A percentile compares a stretch with the other conserved stretches of the same genome.
These are phyloP conservation scores for Latrodectus geometricus DNA, from an alignment of 1,140 invertebrate genomes.

Conservation along the genomic window DNA sequence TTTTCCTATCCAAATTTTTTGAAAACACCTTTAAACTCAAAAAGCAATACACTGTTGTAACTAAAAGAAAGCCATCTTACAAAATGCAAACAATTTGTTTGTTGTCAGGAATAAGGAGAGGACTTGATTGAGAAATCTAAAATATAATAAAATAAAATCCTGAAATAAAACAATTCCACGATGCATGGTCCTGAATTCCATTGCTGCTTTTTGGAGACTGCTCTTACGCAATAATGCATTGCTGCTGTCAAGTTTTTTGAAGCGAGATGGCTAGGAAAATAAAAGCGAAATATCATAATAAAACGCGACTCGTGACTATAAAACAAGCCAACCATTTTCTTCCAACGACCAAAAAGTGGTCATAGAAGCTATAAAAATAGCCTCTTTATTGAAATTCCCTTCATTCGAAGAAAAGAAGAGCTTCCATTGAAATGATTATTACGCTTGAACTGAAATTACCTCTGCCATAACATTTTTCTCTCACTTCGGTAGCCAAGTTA, in stretches of 20 bases:
- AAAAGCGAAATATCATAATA: slow-evolving; percentile 62
- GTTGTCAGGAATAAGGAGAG: slow-evolving; percentile 54
- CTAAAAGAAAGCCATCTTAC: neutral
- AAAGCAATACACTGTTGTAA: no score
- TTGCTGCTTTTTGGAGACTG: slow-evolving; percentile 44
- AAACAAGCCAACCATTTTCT: slow-evolving; percentile 57
- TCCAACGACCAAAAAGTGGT: slow-evolving; percentile 26
- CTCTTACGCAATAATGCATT: slow-evolving; percentile 54
- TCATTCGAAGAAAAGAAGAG: slow-evolving; percentile 48
- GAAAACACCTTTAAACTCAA: no score
- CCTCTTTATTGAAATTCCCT: slow-evolving; percentile 54
- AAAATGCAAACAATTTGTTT: slow-evolving; percentile 60
- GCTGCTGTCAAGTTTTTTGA: slow-evolving; percentile 60
- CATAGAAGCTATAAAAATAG: slow-evolving; percentile 56
- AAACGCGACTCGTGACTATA: slow-evolving; percentile 56
- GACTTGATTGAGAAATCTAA: slow-evolving; percentile 40
- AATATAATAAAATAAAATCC: slow-evolving; percentile 51
- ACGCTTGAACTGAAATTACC: slow-evolving; percentile 37
- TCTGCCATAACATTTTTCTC: neutral
- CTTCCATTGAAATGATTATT: slow-evolving; percentile 40
- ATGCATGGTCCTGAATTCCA: slow-evolving; percentile 49
- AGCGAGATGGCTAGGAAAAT: slow-evolving; percentile 55
- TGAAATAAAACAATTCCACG: slow-evolving; percentile 50
- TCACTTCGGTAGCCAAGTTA: neutral
- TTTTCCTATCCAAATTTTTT: no score